These are phyloP conservation scores for Protonibea diacanthus DNA, from an alignment of 2,797 vertebrate species.

Conservation along the genomic window DNA sequence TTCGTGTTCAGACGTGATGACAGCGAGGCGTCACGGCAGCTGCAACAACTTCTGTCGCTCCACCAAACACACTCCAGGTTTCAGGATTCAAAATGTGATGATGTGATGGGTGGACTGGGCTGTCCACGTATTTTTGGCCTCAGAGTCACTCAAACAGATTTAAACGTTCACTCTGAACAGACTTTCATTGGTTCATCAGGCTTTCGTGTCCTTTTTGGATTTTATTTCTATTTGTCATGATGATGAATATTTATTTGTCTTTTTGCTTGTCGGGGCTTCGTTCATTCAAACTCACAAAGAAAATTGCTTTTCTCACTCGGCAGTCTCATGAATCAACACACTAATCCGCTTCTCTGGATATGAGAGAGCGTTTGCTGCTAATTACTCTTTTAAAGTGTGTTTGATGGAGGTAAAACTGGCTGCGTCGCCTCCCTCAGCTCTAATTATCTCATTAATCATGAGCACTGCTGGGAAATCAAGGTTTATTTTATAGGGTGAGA, in stretches of 20 bases:
- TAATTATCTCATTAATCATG: constrained; percentile 59
- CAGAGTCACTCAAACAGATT: too few species aligned
- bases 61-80: too few species aligned
- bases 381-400: constrained; percentile 51
- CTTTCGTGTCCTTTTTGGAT: too few species aligned
- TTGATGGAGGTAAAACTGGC: constrained; percentile 32
- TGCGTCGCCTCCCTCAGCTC: not conserved
- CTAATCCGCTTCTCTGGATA: not conserved
- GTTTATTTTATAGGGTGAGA: not conserved
- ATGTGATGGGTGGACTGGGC: too few species aligned
- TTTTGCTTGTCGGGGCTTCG: not conserved
- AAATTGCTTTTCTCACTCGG: not conserved
- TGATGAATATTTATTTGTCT: too few species aligned
- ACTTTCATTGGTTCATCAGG: too few species aligned
- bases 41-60: not conserved
- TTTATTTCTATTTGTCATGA: too few species aligned
- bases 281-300: not conserved
- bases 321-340: constrained; percentile 17
- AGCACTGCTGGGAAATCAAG: not conserved
- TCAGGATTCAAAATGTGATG: too few species aligned
- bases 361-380: constrained; percentile 29
- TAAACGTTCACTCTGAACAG: too few species aligned
- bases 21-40: not conserved
- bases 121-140: too few species aligned
- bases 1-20: not conserved